Base-by-base conservation (phyloP, 2,797 vertebrate genomes). In the Menidia menidia region DNA sequence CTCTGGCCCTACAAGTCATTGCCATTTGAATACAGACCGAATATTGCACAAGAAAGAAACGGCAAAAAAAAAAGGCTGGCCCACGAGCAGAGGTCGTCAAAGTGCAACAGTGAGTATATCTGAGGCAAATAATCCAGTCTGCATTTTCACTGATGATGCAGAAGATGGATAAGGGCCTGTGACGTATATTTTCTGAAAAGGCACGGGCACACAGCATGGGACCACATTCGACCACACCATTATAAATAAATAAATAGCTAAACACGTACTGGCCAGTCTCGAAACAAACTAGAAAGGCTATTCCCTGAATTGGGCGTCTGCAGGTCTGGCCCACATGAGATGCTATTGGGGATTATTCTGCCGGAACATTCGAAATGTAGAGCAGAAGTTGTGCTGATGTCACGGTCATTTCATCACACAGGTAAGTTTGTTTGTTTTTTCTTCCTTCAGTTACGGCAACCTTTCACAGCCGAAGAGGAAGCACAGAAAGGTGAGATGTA, bases 181-280 rank as follows among this genome's bases (percentile, higher is more conserved):
- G 44, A 57, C n/a, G 1, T 19, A 25, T 85, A 78, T 81, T 66
- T 65, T 77, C 45, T 77, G 50, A 67, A 50, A 78, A 87, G 77
- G 73, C 77, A 80, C 71, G 47, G 33, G 60, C 50, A 73, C 48
- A 54, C 16, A 45, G 41, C 13, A 39, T 1, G 57, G 6, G 13
- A n/a, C 12, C 4, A 64, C 31, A 58, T 15, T 39, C 25, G n/a
- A 52, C 25, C 55, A 55, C 3, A 50, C 59, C 42, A 6, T 18
- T 52, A 55, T 39, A 91, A 89, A 93, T 90, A 92, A 89, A 92
- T 92, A 94, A 91, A 90, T 92, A 92, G 19, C 48, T 71, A 39
- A 75, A 71, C 51, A 80, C 50, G 42, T 60, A 60, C 80, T 60
- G 65, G 62, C 57, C 53, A 32, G 64, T 75, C 64, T 43, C 52